A percentile compares a stretch with the other conserved stretches of the same genome.
Conservation (phyloP, 2,888 invertebrate genomes). For the Eupithecia subfuscata region DNA sequence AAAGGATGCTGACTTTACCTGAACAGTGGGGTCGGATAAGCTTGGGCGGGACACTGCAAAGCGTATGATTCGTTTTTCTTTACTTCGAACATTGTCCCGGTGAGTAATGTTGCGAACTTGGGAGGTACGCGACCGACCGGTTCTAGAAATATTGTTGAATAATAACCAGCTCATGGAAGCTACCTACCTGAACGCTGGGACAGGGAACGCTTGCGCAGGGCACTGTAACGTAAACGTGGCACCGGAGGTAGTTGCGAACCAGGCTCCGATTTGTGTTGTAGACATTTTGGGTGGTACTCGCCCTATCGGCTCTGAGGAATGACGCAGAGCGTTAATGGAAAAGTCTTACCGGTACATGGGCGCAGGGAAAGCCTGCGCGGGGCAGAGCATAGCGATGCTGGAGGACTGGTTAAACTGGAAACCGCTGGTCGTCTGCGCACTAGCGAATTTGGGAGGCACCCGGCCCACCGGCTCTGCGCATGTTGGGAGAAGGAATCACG, state of each 20-base stretch:
- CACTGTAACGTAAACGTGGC: slow-evolving; percentile 85
- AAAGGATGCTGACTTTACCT: slow-evolving; percentile 68
- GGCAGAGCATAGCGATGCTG: slow-evolving; percentile 86
- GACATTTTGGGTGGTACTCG: slow-evolving; percentile 76
- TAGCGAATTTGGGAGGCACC: slow-evolving; percentile 86
- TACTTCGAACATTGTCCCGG: slow-evolving; percentile 83
- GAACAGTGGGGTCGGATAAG: slow-evolving; percentile 82
- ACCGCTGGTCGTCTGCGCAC: slow-evolving; percentile 85
- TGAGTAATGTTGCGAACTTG: slow-evolving; percentile 83
- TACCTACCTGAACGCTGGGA: slow-evolving; percentile 78
- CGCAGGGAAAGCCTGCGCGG: slow-evolving; percentile 89
- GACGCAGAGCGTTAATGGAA: slow-evolving; percentile 62
- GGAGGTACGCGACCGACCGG: slow-evolving; percentile 77
- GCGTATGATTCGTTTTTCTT: slow-evolving; percentile 75
- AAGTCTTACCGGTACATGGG: slow-evolving; percentile 88
- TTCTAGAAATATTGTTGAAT: slow-evolving; percentile 62
- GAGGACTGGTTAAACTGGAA: slow-evolving; percentile 82
- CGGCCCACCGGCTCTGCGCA: slow-evolving; percentile 87
- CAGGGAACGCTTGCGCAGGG: slow-evolving; percentile 87
- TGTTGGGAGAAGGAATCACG: slow-evolving; percentile 83
- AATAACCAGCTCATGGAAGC: slow-evolving; percentile 51
- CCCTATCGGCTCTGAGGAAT: slow-evolving; percentile 76
- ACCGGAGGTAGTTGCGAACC: slow-evolving; percentile 83
- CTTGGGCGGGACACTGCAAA: slow-evolving; percentile 88
- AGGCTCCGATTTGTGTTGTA: slow-evolving; percentile 78